Evolutionary conservation across 2,888 invertebrate genomes (phyloP), one percentile per base, ranked within the genome.

Genomic region (Eilema sororculum): DNA sequence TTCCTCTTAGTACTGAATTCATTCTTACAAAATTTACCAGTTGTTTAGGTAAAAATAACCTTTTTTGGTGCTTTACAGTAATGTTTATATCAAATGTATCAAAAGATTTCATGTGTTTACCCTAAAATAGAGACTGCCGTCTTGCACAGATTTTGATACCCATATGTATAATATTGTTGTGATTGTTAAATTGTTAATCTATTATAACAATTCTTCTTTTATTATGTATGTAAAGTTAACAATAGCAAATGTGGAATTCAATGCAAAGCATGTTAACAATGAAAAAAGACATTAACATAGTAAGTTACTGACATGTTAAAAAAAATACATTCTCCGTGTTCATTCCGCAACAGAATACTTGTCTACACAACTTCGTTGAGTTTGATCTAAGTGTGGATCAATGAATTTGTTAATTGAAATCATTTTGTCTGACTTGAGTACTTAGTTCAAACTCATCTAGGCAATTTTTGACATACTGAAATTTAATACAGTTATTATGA

Each of bases 381-480:
- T 75, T 72, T 74, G 76, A 80, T 73, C 76, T 75, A 80, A 80
- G 80, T 74, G 67, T 33, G 13, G 41, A 30, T 65, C 10, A 46
- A 20, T 52, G 65, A 41, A 46, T 63, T 61, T 3, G 13, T 61
- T 24, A 65, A 59, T n/a, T 20, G 52, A 63, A 52, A 24, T 25
- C 57, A 58, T 57, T 56, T 37, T 56, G 24, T 57, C 57, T 24
- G 28, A 59, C n/a, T 30, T 22, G 58, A 58, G 30, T 71, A 75
- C 78, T 80, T 82, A 82, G 73, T 67, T 78, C 83, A 76, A 82
- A 75, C 81, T 74, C 81, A 60, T 41, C 62, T 63, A 9, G 10
- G 30, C 16, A 33, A 58, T 63, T 3, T 24, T 13, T 64, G 66
- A 71, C 52, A 25, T 59, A 52, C 37, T 33, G 52, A 28, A 22